These are phyloP conservation scores for Ormyrus labotus DNA, from an alignment of 2,888 invertebrate genomes.

Conservation along the genomic window DNA sequence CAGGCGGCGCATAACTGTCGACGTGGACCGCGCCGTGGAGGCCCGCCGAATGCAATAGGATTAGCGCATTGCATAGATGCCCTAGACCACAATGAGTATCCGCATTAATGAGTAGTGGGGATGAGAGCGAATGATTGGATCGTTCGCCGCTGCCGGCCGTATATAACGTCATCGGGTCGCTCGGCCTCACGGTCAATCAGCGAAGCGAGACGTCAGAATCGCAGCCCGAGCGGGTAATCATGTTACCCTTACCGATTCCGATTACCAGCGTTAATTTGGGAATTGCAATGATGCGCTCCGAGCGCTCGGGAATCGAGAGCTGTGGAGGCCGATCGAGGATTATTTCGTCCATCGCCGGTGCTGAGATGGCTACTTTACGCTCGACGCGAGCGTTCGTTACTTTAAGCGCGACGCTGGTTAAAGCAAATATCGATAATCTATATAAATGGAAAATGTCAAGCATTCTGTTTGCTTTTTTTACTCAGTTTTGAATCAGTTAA, in stretches of 20 bases:
- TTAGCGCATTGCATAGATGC: slow-evolving; percentile 59
- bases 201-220: slow-evolving; percentile 70
- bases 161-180: slow-evolving; percentile 62
- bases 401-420: not conserved
- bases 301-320: slow-evolving; percentile 56
- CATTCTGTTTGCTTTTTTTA: too few species aligned
- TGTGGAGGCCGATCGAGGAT: not conserved
- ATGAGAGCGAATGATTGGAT: slow-evolving; percentile 58
- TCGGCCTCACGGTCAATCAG: slow-evolving; percentile 65
- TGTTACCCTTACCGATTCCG: slow-evolving; percentile 70
- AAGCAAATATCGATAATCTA: too few species aligned
- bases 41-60: slow-evolving; percentile 55
- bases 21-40: not conserved
- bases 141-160: slow-evolving; percentile 56
- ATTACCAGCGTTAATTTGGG: slow-evolving; percentile 73
- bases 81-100: slow-evolving; percentile 62
- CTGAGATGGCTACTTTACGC: slow-evolving; percentile 44
- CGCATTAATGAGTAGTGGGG: slow-evolving; percentile 65
- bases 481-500: too few species aligned
- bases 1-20: too few species aligned
- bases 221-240: slow-evolving; percentile 68
- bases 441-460: too few species aligned
- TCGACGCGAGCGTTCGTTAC: slow-evolving; percentile 56
- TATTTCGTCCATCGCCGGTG: not conserved
- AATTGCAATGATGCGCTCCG: slow-evolving; percentile 69